Evolutionary conservation across 1,140 invertebrate genomes (phyloP).

Genomic region (Ceratosolen fusciceps): DNA sequence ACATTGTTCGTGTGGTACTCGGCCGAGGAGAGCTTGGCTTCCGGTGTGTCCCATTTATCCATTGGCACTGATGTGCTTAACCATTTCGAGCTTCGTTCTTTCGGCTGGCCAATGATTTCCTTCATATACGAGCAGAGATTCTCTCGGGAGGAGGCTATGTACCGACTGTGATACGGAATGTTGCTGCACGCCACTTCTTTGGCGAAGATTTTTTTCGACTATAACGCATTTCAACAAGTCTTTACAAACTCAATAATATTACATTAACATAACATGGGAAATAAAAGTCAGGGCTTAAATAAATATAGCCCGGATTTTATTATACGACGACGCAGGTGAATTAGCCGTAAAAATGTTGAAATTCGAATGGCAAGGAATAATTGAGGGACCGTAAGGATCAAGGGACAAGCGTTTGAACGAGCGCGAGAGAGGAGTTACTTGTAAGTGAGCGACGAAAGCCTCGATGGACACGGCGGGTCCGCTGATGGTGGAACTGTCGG

Average conservation of each 20-base stretch:
- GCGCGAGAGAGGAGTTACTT: slow-evolving; percentile 32
- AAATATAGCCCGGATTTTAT: too few relatives aligned
- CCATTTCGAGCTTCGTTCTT: slow-evolving; percentile 85
- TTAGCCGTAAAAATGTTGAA: too few relatives aligned
- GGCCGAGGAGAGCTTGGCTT: slow-evolving; percentile 82
- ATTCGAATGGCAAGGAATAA: too few relatives aligned
- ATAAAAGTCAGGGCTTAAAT: too few relatives aligned
- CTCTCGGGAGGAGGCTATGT: slow-evolving; percentile 77
- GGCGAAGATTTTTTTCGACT: slow-evolving; percentile 83
- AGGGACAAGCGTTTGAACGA: too few relatives aligned
- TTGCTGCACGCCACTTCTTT: slow-evolving; percentile 79
- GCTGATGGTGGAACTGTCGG: slow-evolving; percentile 80
- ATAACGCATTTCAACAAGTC: too few relatives aligned
- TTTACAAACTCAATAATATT: too few relatives aligned
- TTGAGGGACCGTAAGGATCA: too few relatives aligned
- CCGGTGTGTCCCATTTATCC: slow-evolving; percentile 78
- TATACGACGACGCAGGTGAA: too few relatives aligned
- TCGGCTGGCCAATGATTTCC: slow-evolving; percentile 80
- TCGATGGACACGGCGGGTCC: slow-evolving; percentile 73
- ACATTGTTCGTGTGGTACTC: slow-evolving; percentile 96
- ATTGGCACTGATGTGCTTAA: slow-evolving; percentile 88
- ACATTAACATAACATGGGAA: too few relatives aligned
- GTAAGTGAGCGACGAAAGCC: slow-evolving; percentile 66
- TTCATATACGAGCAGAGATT: slow-evolving; percentile 80
- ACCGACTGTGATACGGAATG: slow-evolving; percentile 82